A percentile compares a stretch with the other conserved stretches of the same genome.
These are phyloP conservation scores for Mycalesis mineus DNA, from an alignment of 2,888 invertebrate genomes.

Conservation along the genomic window DNA sequence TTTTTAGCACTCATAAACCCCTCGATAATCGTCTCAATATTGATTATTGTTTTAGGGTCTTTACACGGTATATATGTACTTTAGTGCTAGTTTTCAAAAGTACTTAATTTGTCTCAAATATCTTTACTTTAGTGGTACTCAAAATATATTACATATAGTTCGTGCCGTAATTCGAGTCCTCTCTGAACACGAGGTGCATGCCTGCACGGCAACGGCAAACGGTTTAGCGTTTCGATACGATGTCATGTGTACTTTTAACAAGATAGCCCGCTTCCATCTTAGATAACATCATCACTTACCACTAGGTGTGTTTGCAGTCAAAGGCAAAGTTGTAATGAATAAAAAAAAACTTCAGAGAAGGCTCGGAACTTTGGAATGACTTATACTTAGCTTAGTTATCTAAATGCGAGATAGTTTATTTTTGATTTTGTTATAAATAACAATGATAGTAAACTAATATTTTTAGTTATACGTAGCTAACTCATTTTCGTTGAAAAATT, in stretches of 20 bases:
- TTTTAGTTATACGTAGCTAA: too few relatives aligned
- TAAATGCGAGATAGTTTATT: not conserved
- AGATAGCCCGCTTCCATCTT: too few relatives aligned
- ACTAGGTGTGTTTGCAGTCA: too few relatives aligned
- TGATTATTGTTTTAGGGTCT: conserved; percentile 36
- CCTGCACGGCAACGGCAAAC: too few relatives aligned
- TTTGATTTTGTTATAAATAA: not conserved
- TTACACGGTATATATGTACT: conserved; percentile 26
- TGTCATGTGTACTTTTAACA: too few relatives aligned
- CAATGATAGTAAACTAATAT: not conserved
- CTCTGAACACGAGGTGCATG: too few relatives aligned
- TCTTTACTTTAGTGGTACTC: not conserved
- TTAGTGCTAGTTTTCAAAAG: conserved; percentile 11
- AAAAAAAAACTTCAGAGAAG: too few relatives aligned
- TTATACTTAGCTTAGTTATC: not conserved
- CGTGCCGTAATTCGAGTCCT: too few relatives aligned
- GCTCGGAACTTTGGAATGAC: too few relatives aligned
- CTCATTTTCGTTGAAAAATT: not conserved
- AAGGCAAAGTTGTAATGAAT: too few relatives aligned
- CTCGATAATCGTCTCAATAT: conserved; percentile 31
- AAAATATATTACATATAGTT: not conserved
- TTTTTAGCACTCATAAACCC: conserved; percentile 33
- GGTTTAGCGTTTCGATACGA: not conserved
- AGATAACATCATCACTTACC: too few relatives aligned
- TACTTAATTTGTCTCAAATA: conserved; percentile 20